Conservation (phyloP, 2,888 invertebrate genomes). For the Horisme vitalbata region DNA sequence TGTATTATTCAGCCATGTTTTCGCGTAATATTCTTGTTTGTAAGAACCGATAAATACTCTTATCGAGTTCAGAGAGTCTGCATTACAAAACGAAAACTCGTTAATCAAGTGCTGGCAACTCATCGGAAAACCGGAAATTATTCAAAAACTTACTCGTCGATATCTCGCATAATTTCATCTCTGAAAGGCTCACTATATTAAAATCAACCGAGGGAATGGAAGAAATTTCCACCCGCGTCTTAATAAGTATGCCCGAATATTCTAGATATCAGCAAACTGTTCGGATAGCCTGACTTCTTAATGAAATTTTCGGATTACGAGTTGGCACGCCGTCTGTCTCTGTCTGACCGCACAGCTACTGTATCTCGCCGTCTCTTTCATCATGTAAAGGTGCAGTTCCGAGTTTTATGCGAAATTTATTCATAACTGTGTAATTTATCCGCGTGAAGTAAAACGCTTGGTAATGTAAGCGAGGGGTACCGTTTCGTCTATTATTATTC, state of each 20-base stretch:
- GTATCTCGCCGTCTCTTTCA: slow-evolving; percentile 56
- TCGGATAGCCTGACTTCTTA: slow-evolving; percentile 77
- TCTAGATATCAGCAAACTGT: slow-evolving; percentile 76
- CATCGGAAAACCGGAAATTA: slow-evolving; percentile 43
- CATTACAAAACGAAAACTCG: slow-evolving; percentile 34
- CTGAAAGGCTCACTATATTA: slow-evolving; percentile 59
- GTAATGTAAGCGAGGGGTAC: slow-evolving; percentile 69
- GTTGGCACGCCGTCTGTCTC: slow-evolving; percentile 52
- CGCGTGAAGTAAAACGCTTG: slow-evolving; percentile 72
- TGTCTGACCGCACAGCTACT: slow-evolving; percentile 37
- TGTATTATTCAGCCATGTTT: neutral
- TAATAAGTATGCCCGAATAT: slow-evolving; percentile 73
- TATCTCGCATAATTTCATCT: slow-evolving; percentile 59
- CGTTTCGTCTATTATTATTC: slow-evolving; percentile 71
- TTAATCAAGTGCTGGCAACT: slow-evolving; percentile 48
- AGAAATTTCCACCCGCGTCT: slow-evolving; percentile 65
- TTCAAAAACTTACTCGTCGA: slow-evolving; percentile 41
- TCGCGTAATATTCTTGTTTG: neutral
- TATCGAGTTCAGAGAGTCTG: slow-evolving; percentile 20
- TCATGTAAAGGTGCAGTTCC: slow-evolving; percentile 77
- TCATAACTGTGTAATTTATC: slow-evolving; percentile 83
- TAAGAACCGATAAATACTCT: slow-evolving; percentile 14
- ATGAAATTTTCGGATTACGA: slow-evolving; percentile 82
- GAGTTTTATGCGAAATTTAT: slow-evolving; percentile 83
- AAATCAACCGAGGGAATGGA: slow-evolving; percentile 63